These are phyloP conservation scores for Rhopalosiphum maidis DNA, from an alignment of 1,140 invertebrate genomes.

Conservation along the genomic window DNA sequence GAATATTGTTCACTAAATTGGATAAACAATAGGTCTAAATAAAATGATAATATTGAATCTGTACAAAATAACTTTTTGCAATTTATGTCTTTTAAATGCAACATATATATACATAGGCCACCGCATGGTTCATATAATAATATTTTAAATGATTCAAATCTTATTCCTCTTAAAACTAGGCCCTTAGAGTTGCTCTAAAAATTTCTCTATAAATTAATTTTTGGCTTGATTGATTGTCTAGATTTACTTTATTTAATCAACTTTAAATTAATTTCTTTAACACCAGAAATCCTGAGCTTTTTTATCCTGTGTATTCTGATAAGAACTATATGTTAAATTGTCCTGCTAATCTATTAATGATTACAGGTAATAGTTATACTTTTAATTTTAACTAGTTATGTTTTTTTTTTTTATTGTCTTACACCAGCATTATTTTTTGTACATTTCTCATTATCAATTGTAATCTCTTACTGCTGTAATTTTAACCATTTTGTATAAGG, in stretches of 20 bases:
- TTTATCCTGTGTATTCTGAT: background rate
- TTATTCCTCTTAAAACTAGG: background rate
- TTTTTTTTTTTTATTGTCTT: background rate
- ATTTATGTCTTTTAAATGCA: background rate
- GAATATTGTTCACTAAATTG: background rate
- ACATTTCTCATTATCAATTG: background rate
- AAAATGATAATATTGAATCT: background rate
- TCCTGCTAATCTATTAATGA: no score
- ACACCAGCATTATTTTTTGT: conserved; percentile 15
- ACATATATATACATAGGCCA: background rate
- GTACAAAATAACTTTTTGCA: background rate
- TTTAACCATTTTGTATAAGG: background rate
- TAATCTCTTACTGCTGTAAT: background rate
- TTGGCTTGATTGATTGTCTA: background rate
- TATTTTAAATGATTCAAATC: background rate
- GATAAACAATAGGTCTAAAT: background rate
- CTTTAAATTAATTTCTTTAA: no score
- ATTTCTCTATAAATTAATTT: background rate
- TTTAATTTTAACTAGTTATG: background rate
- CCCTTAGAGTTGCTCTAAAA: background rate
- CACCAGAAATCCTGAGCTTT: background rate
- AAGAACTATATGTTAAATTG: background rate
- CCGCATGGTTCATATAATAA: background rate
- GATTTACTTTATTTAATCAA: background rate
- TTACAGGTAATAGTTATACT: no score